phyloP scores from a whole-genome alignment of 2,113 vertebrate genomes.

The Sapajus apella region DNA sequence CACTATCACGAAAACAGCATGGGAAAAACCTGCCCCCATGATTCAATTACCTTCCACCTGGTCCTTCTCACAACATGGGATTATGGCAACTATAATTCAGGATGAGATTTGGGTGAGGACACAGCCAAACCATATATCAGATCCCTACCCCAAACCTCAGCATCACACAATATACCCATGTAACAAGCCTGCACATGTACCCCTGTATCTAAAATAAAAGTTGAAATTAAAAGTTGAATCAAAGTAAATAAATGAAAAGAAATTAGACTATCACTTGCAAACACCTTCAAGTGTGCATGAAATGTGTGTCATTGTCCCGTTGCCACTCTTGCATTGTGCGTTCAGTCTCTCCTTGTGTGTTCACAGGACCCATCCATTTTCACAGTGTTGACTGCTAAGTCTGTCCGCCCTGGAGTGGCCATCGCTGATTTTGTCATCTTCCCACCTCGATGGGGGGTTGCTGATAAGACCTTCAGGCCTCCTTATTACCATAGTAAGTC shows the following conservation, averaged over 20 bases:
- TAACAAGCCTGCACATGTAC: no score
- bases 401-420: slow-evolving; percentile 92
- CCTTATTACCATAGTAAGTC: slow-evolving; percentile 96
- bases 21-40: no score
- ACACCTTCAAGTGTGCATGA: neutral
- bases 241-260: neutral
- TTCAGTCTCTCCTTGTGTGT: slow-evolving; percentile 6
- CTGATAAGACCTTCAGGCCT: slow-evolving; percentile 95
- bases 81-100: no score
- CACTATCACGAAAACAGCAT: no score
- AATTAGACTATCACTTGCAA: neutral
- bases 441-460: slow-evolving; percentile 96
- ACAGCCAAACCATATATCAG: no score
- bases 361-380: slow-evolving; percentile 96
- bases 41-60: no score
- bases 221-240: no score
- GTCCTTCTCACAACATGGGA: no score
- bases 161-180: no score
- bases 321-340: neutral
- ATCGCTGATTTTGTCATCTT: slow-evolving; percentile 98
- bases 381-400: slow-evolving; percentile 97
- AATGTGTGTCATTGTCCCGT: neutral
- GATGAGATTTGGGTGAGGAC: no score
- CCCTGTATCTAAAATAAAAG: no score
- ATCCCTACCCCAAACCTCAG: no score